Base-by-base conservation (phyloP, 2,888 invertebrate species). In the Macrosoma leucophasiata region DNA sequence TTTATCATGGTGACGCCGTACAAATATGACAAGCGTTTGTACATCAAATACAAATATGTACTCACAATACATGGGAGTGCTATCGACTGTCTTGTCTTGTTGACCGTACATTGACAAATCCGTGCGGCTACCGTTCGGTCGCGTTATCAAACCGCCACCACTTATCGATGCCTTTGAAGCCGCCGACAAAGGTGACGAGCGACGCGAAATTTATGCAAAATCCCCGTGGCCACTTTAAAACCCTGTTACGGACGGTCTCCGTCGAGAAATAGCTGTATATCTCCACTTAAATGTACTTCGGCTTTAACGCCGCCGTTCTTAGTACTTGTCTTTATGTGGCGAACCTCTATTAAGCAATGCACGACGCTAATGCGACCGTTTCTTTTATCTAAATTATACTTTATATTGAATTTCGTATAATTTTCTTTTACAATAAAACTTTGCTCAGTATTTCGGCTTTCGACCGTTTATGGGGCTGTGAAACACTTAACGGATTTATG, bases 61-160 rank as follows among this genome's bases (percentile, higher is more conserved):
- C 46, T 51, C 39, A 49, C 48, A 58, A 62, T 60, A 56, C 46
- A 45, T 45, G 52, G 52, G n/a, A n/a, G 32, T 44, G 40, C 36
- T 43, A 52, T 56, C 53, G 52, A 52, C n/a, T n/a, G 53, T 48
- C 55, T 41, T 49, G 27, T 47, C 44, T 18, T 79, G 79, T 74
- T 78, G 79, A 76, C 82, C 48, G 70, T 78, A 74, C 77, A 50
- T 60, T 66, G 74, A 78, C 75, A 77, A 81, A 78, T 77, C 77
- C 69, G 59, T 64, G 59, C 58, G 50, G 77, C 82, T 81, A 79
- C 81, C 73, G 81, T 78, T 65, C 62, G 55, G 58, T 35, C 36
- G 55, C 43, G 50, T 72, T 79, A 79, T 79, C 78, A 67, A 61
- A 46, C 42, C 57, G 48, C 58, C 59, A 64, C 70, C 71, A 65